phyloP scores from a whole-genome alignment of 2,797 vertebrate genomes.

The Enoplosus armatus region DNA sequence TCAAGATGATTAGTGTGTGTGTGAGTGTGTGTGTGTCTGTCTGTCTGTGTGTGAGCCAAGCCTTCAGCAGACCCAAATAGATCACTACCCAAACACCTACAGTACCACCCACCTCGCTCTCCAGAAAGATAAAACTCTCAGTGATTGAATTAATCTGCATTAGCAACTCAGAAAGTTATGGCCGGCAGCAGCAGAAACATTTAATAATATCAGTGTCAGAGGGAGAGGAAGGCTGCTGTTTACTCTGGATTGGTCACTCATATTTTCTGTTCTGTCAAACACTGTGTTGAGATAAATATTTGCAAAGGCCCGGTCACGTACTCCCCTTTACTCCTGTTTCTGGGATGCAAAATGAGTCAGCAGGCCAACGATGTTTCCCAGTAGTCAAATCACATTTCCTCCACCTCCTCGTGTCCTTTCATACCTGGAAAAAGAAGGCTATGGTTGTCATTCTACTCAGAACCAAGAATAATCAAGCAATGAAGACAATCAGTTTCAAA shows the following conservation, averaged over 20 bases:
- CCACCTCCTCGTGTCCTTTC: background rate
- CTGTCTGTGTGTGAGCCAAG: background rate
- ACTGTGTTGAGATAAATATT: slow-evolving; percentile 72
- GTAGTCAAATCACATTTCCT: slow-evolving; percentile 25
- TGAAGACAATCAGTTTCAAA: background rate
- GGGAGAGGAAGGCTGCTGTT: slow-evolving; percentile 68
- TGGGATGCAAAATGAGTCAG: slow-evolving; percentile 38
- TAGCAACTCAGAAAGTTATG: slow-evolving; percentile 4
- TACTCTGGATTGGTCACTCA: slow-evolving; percentile 62
- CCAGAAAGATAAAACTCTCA: slow-evolving; percentile 13
- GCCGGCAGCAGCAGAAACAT: slow-evolving; percentile 34
- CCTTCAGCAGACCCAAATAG: background rate
- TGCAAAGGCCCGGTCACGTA: slow-evolving; percentile 52
- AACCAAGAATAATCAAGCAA: slow-evolving; percentile 18
- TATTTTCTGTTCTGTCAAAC: slow-evolving; percentile 69
- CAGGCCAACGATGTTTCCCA: slow-evolving; percentile 28
- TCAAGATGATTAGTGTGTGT: background rate
- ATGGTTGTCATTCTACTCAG: slow-evolving; percentile 2
- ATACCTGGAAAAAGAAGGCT: background rate
- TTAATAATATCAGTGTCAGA: slow-evolving; percentile 44
- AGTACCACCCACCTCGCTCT: background rate
- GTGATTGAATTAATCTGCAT: slow-evolving; percentile 21
- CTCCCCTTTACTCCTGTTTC: slow-evolving; percentile 29
- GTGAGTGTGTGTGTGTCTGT: slow-evolving; percentile 15
- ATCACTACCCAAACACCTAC: slow-evolving; percentile 5